phyloP scores from a whole-genome alignment of 2,113 vertebrate genomes.

The Oncorhynchus mykiss region DNA sequence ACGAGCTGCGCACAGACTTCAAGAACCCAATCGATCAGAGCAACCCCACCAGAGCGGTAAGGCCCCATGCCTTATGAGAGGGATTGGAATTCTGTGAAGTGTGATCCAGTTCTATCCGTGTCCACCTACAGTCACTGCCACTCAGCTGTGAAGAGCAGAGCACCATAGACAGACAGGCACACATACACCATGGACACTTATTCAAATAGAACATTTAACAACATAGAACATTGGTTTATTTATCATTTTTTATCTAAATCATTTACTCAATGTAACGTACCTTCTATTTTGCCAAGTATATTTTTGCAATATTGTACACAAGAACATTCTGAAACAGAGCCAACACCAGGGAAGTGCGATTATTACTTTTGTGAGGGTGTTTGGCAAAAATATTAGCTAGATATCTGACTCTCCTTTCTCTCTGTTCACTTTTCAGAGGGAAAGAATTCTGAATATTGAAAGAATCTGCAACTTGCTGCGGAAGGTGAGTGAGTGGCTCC shows the following conservation, averaged over 20 bases:
- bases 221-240: too few relatives aligned
- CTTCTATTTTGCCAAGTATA: too few relatives aligned
- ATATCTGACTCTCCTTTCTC: constrained; percentile 15
- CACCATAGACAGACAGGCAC: not conserved
- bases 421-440: constrained; percentile 74
- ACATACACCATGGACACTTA: not conserved
- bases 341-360: too few relatives aligned
- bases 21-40: constrained; percentile 98
- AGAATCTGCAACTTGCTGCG: constrained; percentile 91
- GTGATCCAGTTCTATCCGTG: constrained; percentile 6
- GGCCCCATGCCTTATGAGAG: constrained; percentile 42
- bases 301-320: too few relatives aligned
- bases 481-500: constrained; percentile 77
- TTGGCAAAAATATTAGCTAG: not conserved
- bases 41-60: constrained; percentile 94
- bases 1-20: constrained; percentile 96
- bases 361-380: not conserved
- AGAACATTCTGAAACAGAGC: too few relatives aligned
- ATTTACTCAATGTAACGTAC: too few relatives aligned
- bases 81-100: constrained; percentile 57
- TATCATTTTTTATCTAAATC: too few relatives aligned
- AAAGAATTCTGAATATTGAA: constrained; percentile 90
- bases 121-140: constrained; percentile 2
- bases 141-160: constrained; percentile 1
- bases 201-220: not conserved